Conservation (phyloP, 1,140 invertebrate species). For the Atta colombica region DNA sequence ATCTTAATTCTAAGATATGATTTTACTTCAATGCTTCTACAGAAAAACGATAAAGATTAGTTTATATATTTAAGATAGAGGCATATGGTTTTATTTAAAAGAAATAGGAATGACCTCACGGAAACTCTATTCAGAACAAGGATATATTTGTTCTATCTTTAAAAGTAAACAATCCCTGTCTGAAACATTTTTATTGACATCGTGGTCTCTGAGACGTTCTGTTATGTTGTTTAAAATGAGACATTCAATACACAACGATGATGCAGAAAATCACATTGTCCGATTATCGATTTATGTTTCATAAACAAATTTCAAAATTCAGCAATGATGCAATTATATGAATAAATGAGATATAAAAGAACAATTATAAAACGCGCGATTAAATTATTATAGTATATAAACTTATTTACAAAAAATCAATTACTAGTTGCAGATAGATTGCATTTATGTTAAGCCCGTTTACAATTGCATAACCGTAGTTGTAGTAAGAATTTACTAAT, state of each 20-base stretch:
- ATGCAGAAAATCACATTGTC: not conserved
- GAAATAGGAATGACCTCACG: not conserved
- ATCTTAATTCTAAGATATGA: not conserved
- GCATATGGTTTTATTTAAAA: not conserved
- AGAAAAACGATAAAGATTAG: not conserved
- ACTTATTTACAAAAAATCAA: not conserved
- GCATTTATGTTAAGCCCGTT: not conserved
- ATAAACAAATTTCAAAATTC: not conserved
- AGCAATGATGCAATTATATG: conserved; percentile 9
- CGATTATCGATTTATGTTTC: conserved; percentile 16
- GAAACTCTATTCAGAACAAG: not conserved
- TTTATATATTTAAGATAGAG: not conserved
- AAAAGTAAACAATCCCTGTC: not conserved
- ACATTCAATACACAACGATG: not conserved
- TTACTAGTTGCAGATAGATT: not conserved
- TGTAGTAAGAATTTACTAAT: no score
- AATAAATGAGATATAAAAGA: not conserved
- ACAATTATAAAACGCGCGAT: not conserved
- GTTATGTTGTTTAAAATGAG: conserved; percentile 9
- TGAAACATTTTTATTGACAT: conserved; percentile 9
- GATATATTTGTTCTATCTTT: conserved; percentile 14
- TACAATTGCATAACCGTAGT: no score
- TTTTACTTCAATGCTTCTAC: not conserved
- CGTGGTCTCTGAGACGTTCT: not conserved
- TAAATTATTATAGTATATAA: conserved; percentile 7